Evolutionary conservation across 2,888 invertebrate genomes (phyloP).

Genomic region (Masnerella sp.): DNA sequence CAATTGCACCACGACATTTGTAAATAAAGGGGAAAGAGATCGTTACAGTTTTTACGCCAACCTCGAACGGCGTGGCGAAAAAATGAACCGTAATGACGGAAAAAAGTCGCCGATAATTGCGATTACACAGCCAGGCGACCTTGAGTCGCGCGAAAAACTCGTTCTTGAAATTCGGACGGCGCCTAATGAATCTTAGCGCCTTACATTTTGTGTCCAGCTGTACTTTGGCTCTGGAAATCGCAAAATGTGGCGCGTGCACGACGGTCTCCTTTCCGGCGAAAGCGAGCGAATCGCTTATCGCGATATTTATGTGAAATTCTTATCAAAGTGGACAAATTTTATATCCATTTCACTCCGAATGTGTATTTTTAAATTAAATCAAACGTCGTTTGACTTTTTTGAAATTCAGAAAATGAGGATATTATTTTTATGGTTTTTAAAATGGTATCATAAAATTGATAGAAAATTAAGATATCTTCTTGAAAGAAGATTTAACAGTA

Average conservation of each 20-base stretch:
- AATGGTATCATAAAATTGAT: too few species aligned
- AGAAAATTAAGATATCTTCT: too few species aligned
- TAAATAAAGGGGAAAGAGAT: conserved; percentile 22
- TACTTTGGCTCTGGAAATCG: conserved; percentile 1
- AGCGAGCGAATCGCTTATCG: conserved; percentile 17
- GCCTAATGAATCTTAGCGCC: too few species aligned
- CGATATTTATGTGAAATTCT: not conserved
- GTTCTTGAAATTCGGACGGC: conserved; percentile 19
- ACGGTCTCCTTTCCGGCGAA: conserved; percentile 47
- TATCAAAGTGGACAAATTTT: not conserved
- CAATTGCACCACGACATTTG: conserved; percentile 19
- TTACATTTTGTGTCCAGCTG: conserved; percentile 1
- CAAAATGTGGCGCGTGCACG: conserved; percentile 38
- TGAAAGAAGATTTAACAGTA: too few species aligned
- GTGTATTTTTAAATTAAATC: too few species aligned
- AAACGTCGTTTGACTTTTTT: too few species aligned
- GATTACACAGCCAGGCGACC: conserved; percentile 10
- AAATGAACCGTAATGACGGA: conserved; percentile 4
- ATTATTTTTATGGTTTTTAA: too few species aligned
- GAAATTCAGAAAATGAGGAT: too few species aligned
- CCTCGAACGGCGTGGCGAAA: conserved; percentile 12
- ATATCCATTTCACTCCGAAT: too few species aligned
- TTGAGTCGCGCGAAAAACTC: conserved; percentile 27
- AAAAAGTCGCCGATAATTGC: conserved; percentile 1
- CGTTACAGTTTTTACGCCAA: conserved; percentile 15